A percentile compares a stretch with the other conserved stretches of the same genome.
phyloP scores from a whole-genome alignment of 2,888 invertebrate species.

The Melanotus villosus region DNA sequence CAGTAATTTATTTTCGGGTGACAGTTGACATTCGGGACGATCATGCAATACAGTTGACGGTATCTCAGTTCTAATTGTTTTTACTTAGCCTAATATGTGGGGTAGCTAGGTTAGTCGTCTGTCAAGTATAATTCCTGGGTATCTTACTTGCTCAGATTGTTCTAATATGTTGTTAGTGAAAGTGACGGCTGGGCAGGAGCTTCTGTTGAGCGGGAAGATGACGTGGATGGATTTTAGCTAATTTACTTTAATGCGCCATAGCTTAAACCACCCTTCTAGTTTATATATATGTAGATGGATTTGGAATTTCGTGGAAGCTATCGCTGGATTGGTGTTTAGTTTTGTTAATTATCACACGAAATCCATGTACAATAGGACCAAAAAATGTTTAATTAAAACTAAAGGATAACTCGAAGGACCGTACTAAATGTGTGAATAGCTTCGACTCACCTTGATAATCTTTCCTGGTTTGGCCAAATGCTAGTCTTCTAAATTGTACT shows the following conservation, averaged over 20 bases:
- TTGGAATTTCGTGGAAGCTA: neutral
- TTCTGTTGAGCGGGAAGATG: neutral
- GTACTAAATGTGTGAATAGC: too few relatives aligned
- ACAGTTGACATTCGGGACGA: too few relatives aligned
- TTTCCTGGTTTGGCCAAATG: too few relatives aligned
- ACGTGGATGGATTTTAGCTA: conserved; percentile 4
- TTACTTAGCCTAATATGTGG: neutral
- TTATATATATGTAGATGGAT: neutral
- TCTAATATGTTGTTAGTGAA: neutral
- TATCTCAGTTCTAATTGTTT: neutral
- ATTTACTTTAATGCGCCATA: conserved; percentile 7
- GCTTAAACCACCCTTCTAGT: neutral
- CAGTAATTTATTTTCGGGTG: too few relatives aligned
- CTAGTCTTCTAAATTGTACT: too few relatives aligned
- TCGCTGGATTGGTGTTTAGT: too few relatives aligned
- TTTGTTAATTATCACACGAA: too few relatives aligned
- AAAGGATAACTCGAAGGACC: too few relatives aligned
- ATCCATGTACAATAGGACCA: too few relatives aligned
- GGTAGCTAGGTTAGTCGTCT: neutral
- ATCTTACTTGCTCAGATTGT: neutral
- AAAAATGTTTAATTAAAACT: too few relatives aligned
- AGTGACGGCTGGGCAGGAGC: neutral
- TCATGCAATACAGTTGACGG: neutral
- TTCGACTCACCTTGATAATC: too few relatives aligned
- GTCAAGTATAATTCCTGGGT: neutral